Conservation (phyloP, 2,113 vertebrate species). For the Mormyrus iriodes region DNA sequence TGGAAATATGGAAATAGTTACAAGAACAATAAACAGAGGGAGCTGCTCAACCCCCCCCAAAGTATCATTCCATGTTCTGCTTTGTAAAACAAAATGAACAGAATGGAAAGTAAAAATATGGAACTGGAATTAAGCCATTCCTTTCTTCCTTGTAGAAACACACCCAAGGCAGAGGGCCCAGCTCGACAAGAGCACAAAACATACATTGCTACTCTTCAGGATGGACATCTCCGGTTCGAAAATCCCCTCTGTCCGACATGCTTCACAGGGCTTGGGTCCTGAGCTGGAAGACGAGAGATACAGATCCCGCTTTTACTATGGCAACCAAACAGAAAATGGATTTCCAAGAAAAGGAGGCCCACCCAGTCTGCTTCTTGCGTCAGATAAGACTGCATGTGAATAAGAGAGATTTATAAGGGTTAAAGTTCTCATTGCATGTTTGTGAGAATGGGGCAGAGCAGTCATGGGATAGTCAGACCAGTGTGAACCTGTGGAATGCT, state of each 20-base stretch:
- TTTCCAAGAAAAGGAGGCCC: not conserved
- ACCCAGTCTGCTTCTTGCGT: not conserved
- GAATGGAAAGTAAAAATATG: not conserved
- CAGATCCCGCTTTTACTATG: not conserved
- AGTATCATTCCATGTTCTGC: not conserved
- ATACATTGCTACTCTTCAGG: constrained; percentile 63
- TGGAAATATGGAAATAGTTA: not conserved
- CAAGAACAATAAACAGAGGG: not conserved
- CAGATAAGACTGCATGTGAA: not conserved
- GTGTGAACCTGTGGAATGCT: not conserved
- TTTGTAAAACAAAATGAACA: not conserved
- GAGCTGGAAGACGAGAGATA: constrained; percentile 39
- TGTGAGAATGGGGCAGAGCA: not conserved
- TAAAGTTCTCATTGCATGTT: not conserved
- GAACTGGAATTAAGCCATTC: not conserved
- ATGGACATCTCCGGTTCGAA: constrained; percentile 81
- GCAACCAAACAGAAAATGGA: not conserved
- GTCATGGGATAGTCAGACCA: not conserved
- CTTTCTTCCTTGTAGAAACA: not conserved
- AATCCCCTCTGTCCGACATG: constrained; percentile 80
- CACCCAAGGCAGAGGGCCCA: not conserved
- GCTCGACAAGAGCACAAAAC: constrained; percentile 7
- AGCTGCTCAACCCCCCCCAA: not conserved
- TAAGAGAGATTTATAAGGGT: not conserved
- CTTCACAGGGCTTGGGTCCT: constrained; percentile 82